phyloP scores from a whole-genome alignment of 2,797 vertebrate species.

The Ataeniobius toweri region DNA sequence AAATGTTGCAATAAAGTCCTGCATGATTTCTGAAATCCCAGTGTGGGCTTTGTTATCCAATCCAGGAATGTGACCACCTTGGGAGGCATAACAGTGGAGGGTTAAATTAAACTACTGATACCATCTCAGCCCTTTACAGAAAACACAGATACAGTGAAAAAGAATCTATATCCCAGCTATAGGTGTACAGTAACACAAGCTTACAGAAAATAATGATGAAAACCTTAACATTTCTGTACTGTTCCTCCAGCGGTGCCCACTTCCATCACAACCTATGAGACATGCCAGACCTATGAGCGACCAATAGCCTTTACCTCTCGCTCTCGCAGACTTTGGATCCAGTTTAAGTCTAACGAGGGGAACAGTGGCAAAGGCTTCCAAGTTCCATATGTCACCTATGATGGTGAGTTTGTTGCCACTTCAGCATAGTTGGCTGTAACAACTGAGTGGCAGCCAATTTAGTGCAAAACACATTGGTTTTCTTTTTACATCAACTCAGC shows the following conservation, averaged over 20 bases:
- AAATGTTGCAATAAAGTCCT: not conserved
- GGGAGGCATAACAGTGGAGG: not conserved
- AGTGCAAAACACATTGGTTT: not conserved
- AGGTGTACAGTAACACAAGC: not conserved
- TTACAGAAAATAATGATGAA: not conserved
- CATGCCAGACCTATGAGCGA: conserved; percentile 95
- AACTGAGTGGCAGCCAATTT: not conserved
- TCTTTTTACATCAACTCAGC: not conserved
- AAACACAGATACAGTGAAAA: not conserved
- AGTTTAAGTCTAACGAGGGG: conserved; percentile 96
- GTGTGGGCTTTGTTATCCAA: not conserved
- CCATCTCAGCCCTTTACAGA: not conserved
- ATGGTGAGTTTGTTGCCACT: conserved; percentile 79
- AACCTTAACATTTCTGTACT: not conserved
- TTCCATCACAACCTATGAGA: conserved; percentile 96
- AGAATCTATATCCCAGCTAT: not conserved
- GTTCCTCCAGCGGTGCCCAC: conserved; percentile 85
- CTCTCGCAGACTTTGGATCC: conserved; percentile 96
- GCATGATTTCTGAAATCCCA: not conserved
- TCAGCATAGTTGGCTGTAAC: not conserved
- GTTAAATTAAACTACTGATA: not conserved
- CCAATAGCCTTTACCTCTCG: conserved; percentile 97
- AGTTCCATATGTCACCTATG: conserved; percentile 95
- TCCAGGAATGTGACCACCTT: not conserved
- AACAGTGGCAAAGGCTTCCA: conserved; percentile 98